phyloP scores from a whole-genome alignment of 2,888 invertebrate species.

The Zelleria hepariella region DNA sequence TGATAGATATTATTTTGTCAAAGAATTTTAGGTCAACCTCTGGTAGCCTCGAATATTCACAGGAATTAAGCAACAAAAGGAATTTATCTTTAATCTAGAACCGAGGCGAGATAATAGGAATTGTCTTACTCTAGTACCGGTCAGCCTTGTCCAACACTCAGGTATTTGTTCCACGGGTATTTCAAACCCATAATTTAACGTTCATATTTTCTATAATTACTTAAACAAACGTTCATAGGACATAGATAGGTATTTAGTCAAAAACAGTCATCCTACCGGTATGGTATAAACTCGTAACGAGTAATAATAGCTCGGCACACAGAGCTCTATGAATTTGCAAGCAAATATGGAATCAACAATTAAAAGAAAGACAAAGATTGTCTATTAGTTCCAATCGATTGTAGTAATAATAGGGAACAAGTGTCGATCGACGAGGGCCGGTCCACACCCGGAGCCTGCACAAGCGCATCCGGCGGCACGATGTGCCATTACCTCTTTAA shows the following conservation, averaged over 20 bases:
- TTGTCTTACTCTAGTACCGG: background rate
- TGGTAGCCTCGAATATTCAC: slow-evolving; percentile 18
- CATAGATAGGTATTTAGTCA: background rate
- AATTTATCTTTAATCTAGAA: slow-evolving; percentile 15
- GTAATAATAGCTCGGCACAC: background rate
- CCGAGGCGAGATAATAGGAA: slow-evolving; percentile 6
- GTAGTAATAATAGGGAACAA: background rate
- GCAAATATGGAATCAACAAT: background rate
- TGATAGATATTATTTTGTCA: slow-evolving; percentile 31
- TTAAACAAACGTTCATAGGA: background rate
- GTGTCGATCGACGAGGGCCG: background rate
- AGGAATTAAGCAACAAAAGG: slow-evolving; percentile 18
- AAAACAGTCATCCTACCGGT: background rate
- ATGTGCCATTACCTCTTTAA: slow-evolving; percentile 22
- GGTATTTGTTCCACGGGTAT: slow-evolving; percentile 1
- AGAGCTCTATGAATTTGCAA: background rate
- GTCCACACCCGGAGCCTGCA: background rate
- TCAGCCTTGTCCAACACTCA: slow-evolving; percentile 3
- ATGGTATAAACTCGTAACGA: background rate
- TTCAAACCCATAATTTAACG: slow-evolving; percentile 4
- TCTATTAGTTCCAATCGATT: background rate
- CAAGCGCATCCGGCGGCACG: background rate
- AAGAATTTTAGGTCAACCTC: slow-evolving; percentile 22
- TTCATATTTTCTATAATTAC: slow-evolving; percentile 4
- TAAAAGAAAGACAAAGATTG: background rate